Conservation (phyloP, 2,113 vertebrate species). For the Merops nubicus region DNA sequence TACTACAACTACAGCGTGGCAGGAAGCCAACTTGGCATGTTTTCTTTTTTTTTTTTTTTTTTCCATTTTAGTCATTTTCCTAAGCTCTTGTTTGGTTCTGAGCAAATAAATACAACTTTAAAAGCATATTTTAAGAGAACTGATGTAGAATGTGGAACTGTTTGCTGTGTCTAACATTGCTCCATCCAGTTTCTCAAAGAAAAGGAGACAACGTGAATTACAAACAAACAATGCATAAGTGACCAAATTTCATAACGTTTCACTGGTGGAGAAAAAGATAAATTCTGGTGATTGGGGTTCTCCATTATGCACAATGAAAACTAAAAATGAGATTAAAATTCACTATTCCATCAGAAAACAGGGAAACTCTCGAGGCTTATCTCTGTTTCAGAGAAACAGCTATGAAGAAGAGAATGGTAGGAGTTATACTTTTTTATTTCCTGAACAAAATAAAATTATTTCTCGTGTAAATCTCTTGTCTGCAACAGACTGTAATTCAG, state of each 20-base stretch:
- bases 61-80: background rate
- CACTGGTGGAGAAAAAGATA: background rate
- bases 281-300: background rate
- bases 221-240: background rate
- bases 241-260: background rate
- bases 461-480: background rate
- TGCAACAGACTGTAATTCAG: background rate
- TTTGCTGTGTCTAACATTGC: background rate
- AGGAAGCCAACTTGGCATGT: background rate
- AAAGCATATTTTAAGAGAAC: background rate
- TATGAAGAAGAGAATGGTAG: background rate
- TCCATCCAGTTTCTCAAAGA: background rate
- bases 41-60: background rate
- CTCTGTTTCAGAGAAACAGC: background rate
- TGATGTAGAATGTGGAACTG: background rate
- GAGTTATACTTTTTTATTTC: background rate
- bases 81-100: background rate
- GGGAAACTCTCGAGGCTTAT: background rate
- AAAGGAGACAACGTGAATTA: background rate
- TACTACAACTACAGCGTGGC: background rate
- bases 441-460: background rate
- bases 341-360: background rate
- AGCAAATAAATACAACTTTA: background rate
- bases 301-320: background rate
- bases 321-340: background rate